Base-by-base conservation (phyloP, 23 tunicate species). In the Aplidium turbinatum region DNA sequence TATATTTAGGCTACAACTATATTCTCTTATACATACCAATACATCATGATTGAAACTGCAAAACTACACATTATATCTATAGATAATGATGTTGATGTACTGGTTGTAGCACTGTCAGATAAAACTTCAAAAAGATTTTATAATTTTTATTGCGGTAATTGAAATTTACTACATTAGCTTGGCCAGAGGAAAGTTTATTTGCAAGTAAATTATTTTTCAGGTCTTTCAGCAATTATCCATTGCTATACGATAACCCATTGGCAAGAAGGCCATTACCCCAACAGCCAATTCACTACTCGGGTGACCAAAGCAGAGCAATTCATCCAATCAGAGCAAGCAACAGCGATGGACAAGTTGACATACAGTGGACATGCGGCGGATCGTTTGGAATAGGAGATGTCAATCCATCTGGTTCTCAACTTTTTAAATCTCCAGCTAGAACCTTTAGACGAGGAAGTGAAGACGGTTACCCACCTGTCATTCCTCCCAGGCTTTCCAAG, bases 251-350 rank as follows among this genome's bases (percentile, higher is more conserved):
- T 68, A 79, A 88, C 56, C 96, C 83, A 6, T 64, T 88, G 19
- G 87, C 87, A 29, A 31, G 78, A n/a, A 51, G 96, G 21, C 96
- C 96, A 1, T 38, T 88, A 38, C 96, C 96, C 19, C 58, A 67
- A 35, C 83, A 79, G 26, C 96, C 96, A 22, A 31, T 46, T 13
- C 42, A 25, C 3, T 18, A 19, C 1, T 18, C 27, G 11, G 22
- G 57, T 7, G 33, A 45, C 13, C 32, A 31, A 11, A 56, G 31
- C 19, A 38, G n/a, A 38, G 22, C 73, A 20, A 56, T 31, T 2
- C 23, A 26, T 19, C 2, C 30, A 30, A 22, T 27, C 18, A 47
- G 65, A 35, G 18, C 65, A 18, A 32, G 47, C 1, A 34, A 31
- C 4, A 31, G 21, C 2, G 33, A 13, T 19, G 29, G 40, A 22